Base-by-base conservation (phyloP, 2,797 vertebrate species). In the Caiman crocodilus region DNA sequence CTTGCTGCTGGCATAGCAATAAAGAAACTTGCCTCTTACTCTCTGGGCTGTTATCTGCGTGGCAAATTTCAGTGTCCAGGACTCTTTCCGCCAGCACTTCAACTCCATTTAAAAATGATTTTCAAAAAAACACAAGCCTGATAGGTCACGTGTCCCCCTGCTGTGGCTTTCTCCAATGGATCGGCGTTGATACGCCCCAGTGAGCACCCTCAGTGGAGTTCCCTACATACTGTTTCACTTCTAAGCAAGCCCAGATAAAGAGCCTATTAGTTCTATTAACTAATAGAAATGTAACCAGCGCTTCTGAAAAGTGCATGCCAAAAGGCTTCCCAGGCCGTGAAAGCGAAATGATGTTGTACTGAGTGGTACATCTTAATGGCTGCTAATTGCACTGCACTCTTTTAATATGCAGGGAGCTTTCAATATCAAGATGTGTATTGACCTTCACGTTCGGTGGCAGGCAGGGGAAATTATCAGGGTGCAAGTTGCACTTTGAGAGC, bases 331-430 rank as follows among this genome's bases (percentile, higher is more conserved):
- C 61, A 84, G 88, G 87, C 59, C 73, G 73, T 57, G 80, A 93
- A 94, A 92, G 76, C 90, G 56, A 74, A 79, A 2, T 89, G 90
- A 28, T 76, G 20, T 92, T 87, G 79, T 61, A n/a, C 55, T 15
- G 57, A 81, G 58, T 21, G 88, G 64, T 60, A 64, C 61, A 26
- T 78, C 92, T 76, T 91, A 96, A 95, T 67, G 92, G 87, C 92
- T 88, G 93, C 73, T 97, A 96, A 96, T 97, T 97, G 96, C 75
- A 84, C 88, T 90, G 85, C 88, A 87, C 91, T 94, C 92, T 94
- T 96, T 58, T 16, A 94, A 82, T 89, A 86, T 86, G 8, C 26
- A 80, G 85, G 87, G 75, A 84, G 69, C 80, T 83, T 96, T 98
- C 96, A 26, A 7, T 83, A 89, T 93, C 90, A 92, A 88, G 87